Evolutionary conservation across 2,888 invertebrate genomes (phyloP).

Genomic region (Hoplodrina blanda): DNA sequence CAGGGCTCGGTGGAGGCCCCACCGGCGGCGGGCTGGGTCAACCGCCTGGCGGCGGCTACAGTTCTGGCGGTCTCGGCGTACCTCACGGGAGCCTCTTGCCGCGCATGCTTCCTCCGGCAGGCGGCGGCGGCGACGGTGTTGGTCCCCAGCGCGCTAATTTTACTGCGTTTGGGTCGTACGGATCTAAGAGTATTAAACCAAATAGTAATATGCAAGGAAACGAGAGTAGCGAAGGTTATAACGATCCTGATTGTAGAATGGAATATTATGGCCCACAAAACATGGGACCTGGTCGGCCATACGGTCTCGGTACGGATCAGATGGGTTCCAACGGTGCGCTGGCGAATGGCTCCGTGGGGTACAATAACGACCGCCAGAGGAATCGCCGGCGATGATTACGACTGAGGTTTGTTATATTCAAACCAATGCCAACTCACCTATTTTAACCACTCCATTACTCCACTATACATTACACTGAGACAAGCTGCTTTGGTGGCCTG

Average conservation of each 20-base stretch:
- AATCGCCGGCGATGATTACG: slow-evolving; percentile 87
- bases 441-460: slow-evolving; percentile 72
- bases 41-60: slow-evolving; percentile 71
- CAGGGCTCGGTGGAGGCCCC: slow-evolving; percentile 72
- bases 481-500: slow-evolving; percentile 41
- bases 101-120: slow-evolving; percentile 84
- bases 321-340: slow-evolving; percentile 77
- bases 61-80: slow-evolving; percentile 86
- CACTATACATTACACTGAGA: slow-evolving; percentile 57
- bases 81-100: slow-evolving; percentile 87
- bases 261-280: slow-evolving; percentile 80
- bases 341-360: slow-evolving; percentile 88
- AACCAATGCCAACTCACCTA: slow-evolving; percentile 86
- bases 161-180: slow-evolving; percentile 87
- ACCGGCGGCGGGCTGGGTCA: slow-evolving; percentile 76
- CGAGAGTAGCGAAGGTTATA: slow-evolving; percentile 69
- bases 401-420: slow-evolving; percentile 89
- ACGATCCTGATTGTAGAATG: slow-evolving; percentile 69
- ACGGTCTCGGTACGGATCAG: slow-evolving; percentile 73
- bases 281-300: slow-evolving; percentile 83
- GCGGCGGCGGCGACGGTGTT: slow-evolving; percentile 73
- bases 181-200: slow-evolving; percentile 77
- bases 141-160: slow-evolving; percentile 85
- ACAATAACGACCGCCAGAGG: slow-evolving; percentile 89
- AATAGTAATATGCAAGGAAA: slow-evolving; percentile 65